Base-by-base conservation (phyloP, 2,888 invertebrate species). In the Allacma fusca region DNA sequence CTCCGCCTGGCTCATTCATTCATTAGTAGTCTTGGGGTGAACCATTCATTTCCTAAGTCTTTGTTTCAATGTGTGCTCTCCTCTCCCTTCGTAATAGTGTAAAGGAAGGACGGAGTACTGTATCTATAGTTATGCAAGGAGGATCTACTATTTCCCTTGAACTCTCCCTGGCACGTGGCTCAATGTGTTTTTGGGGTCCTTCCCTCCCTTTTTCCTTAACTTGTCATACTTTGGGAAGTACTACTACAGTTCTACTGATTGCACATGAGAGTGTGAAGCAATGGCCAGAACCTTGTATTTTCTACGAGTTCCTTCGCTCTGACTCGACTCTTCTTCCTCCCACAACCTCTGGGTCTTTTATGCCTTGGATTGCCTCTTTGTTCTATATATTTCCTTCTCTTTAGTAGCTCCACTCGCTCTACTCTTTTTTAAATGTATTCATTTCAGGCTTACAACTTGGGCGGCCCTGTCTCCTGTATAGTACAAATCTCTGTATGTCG, bases 21-120 rank as follows among this genome's bases (percentile, higher is more conserved):
- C 71, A 71, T 71, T 71, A 71, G 71, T 57, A 71, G 71, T 71
- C 71, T 12, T 71, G 50, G 28, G 44, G n/a, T 57, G 71, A 50
- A n/a, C 71, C 28, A 71, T 70, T 70, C 69, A 70, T 70, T 70
- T 70, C 69, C 71, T 71, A 28, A 57, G 50, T 71, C 28, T 71
- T 28, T 50, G 57, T 71, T 50, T 50, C 28, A 24, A 29, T 71
- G n/a, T n/a, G n/a, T n/a, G n/a, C n/a, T n/a, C 13, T 70, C 24
- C 44, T 44, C 23, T 62, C 23, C 21, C 23, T 62, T 70, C 70
- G 1, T 40, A 19, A 9, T 1, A 50, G 4, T 21, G 24, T 16
- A n/a, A n/a, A n/a, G n/a, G n/a, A n/a, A n/a, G n/a, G n/a, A n/a
- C n/a, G n/a, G n/a, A n/a, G n/a, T n/a, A n/a, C n/a, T n/a, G n/a